Evolutionary conservation across 1,140 invertebrate genomes (phyloP).

Genomic region (Eufriesea mexicana): DNA sequence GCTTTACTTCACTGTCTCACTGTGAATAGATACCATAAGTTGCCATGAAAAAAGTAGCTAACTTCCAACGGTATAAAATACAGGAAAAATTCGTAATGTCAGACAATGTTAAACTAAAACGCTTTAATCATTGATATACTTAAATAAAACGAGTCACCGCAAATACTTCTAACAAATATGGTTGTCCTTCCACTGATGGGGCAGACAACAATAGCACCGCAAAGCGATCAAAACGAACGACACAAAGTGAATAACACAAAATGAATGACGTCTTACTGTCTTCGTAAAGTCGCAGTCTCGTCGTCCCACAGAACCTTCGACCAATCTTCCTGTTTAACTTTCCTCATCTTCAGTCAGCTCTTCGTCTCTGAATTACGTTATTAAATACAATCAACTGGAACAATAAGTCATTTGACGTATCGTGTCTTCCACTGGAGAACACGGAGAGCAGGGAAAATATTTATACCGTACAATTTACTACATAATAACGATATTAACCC

Average conservation of each 20-base stretch:
- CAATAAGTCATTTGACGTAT: not conserved
- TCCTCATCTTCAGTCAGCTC: not conserved
- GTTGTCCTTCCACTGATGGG: not conserved
- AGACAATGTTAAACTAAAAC: not conserved
- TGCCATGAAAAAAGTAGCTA: not conserved
- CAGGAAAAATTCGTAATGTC: not conserved
- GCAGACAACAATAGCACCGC: conserved; percentile 14
- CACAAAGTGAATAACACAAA: conserved; percentile 21
- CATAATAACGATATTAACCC: not conserved
- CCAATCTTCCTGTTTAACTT: conserved; percentile 4
- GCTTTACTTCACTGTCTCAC: too few relatives aligned
- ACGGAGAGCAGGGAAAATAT: not conserved
- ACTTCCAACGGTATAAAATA: not conserved
- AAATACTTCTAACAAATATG: conserved; percentile 8
- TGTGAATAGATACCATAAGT: too few relatives aligned
- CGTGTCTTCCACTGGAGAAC: not conserved
- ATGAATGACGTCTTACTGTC: conserved; percentile 9
- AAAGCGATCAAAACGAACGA: not conserved
- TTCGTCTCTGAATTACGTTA: not conserved
- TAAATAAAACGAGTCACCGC: conserved; percentile 11
- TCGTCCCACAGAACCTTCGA: not conserved
- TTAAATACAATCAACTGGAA: not conserved
- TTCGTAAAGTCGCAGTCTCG: not conserved
- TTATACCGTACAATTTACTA: not conserved
- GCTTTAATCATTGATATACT: not conserved